Evolutionary conservation across 2,113 vertebrate genomes (phyloP).

Genomic region (Campylorhamphus procurvoides): DNA sequence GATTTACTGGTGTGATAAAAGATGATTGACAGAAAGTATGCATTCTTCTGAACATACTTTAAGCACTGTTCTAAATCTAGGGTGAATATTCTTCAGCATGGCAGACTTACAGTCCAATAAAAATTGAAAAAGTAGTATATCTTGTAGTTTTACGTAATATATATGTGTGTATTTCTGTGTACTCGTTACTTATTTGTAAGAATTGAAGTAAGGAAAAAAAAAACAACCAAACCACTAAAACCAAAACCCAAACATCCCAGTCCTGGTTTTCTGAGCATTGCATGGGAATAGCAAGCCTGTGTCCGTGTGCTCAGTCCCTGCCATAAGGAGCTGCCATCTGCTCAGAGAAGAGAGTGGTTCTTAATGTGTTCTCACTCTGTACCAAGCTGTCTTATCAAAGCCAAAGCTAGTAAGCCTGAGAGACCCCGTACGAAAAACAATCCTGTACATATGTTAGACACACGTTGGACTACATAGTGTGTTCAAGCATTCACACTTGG

Average conservation of each 20-base stretch:
- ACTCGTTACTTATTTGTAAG: not conserved
- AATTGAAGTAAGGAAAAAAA: not conserved
- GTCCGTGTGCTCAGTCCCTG: slow-evolving; percentile 5
- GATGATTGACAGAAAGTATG: not conserved
- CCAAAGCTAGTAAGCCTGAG: not conserved
- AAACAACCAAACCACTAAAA: not conserved
- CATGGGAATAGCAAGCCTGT: not conserved
- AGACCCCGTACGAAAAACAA: not conserved
- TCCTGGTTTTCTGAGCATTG: not conserved
- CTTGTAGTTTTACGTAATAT: not conserved
- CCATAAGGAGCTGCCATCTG: slow-evolving; percentile 59
- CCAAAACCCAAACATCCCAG: not conserved
- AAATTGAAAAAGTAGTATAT: not conserved
- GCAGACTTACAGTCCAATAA: not conserved
- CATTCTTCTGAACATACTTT: not conserved
- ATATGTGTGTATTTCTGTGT: not conserved
- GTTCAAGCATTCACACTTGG: not conserved
- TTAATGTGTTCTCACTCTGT: slow-evolving; percentile 26
- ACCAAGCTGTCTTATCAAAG: slow-evolving; percentile 9
- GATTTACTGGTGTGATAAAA: not conserved
- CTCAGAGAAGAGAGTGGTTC: not conserved
- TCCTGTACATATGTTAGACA: not conserved
- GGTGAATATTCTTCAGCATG: not conserved
- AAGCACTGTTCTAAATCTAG: not conserved
- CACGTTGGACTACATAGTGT: not conserved